These are phyloP conservation scores for Tursiops truncatus DNA, from an alignment of 2,113 vertebrate species.

Conservation along the genomic window DNA sequence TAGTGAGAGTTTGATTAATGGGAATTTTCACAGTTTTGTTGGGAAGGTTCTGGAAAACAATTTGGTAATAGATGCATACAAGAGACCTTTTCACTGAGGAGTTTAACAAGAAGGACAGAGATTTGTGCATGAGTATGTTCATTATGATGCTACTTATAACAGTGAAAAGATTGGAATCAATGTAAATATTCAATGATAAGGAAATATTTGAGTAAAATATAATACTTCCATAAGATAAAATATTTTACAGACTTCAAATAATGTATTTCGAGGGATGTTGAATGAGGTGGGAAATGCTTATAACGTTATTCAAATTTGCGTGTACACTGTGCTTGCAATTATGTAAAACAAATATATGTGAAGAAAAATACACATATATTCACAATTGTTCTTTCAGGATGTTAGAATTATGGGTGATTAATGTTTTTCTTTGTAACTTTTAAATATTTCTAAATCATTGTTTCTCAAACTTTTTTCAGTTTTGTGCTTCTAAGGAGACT, in stretches of 20 bases:
- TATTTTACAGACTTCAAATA: neutral
- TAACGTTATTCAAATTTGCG: neutral
- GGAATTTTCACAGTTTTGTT: neutral
- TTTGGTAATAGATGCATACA: neutral
- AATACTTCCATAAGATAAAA: neutral
- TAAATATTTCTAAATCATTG: neutral
- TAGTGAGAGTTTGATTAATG: neutral
- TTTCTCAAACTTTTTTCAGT: conserved; percentile 5
- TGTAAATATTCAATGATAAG: neutral
- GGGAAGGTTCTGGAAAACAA: neutral
- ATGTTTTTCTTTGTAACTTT: conserved; percentile 18
- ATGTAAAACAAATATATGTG: neutral
- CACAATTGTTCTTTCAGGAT: conserved; percentile 4
- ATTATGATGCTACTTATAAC: neutral
- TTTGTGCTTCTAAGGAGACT: neutral
- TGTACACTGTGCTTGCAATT: neutral
- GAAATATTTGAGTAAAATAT: neutral
- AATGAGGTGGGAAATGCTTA: neutral
- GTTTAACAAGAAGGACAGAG: neutral
- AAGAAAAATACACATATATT: conserved; percentile 15
- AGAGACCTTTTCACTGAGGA: neutral
- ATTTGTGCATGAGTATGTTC: neutral
- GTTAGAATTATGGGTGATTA: neutral
- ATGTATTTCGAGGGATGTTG: neutral
- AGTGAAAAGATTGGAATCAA: neutral